Evolutionary conservation across 2,888 invertebrate species (phyloP), one percentile per base, ranked within the genome.

Genomic region (Pseudococcus jackbeardsleyi): DNA sequence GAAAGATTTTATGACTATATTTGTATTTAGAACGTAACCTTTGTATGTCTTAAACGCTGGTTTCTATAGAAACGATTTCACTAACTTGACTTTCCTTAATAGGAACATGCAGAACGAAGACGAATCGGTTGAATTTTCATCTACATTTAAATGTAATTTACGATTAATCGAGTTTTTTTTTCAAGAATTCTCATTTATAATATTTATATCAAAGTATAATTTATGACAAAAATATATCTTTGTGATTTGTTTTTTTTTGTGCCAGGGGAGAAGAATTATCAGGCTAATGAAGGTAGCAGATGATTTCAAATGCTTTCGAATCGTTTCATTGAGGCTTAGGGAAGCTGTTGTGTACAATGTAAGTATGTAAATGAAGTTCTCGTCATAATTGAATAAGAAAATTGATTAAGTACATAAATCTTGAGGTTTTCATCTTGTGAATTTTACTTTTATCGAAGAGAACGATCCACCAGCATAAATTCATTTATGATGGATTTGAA

Each of bases 61-160:
- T 82, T 82, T 82, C 79, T 82, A 82, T 82, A 82, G 79, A 42
- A 82, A 82, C 79, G 15, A 82, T 46, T 46, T 82, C 46, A 82
- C 79, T 19, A 82, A 82, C 79, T 82, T 46, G 46, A 82, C 79
- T 82, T 82, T 82, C 26, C 79, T 46, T 46, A 46, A 46, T 42
- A 46, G 8, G 42, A 79, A 42, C 79, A 42, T 77, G n/a, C 22
- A 82, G 8, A 39, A 72, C 33, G 33, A 72, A 42, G 79, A 82
- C 79, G 79, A 46, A 42, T 82, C 11, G 79, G 79, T 46, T 42
- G n/a, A 82, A 46, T 46, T 82, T 82, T 82, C 46, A 42, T 46
- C 33, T 39, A 12, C 79, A 82, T 46, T 82, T 82, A 77, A 77
- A 77, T 77, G 46, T 19, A 82, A 46, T 46, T 72, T 39, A 33